Base-by-base conservation (phyloP, 2,797 vertebrate species). In the Parauchenoglanis punctatus region DNA sequence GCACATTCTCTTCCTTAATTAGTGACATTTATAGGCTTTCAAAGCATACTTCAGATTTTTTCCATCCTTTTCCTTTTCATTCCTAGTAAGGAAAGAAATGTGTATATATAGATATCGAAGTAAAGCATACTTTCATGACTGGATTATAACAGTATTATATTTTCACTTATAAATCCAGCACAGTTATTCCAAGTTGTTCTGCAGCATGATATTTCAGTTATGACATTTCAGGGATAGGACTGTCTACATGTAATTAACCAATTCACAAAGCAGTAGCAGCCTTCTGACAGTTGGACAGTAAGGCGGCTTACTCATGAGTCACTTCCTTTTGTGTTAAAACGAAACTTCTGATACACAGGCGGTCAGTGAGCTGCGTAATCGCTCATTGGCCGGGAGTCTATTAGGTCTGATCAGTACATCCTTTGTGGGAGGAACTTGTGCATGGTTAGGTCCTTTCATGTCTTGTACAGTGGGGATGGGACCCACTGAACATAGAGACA, bases 391-490 rank as follows among this genome's bases (percentile, higher is more conserved):
- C 2, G 25, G 4, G 8, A 35, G 35, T 49, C 56, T 81, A 63
- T 85, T 25, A 89, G 63, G 28, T 88, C 81, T 63, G 83, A 92
- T 92, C 88, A 81, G 89, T 83, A 75, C 81, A 85, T 91, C 44
- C 61, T 81, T 86, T 59, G 15, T 91, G 49, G 31, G 23, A 63
- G 58, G 67, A 73, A 75, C 72, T 31, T 54, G 46, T 91, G 65
- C 87, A 35, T 72, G n/a, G 85, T 72, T 67, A 70, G 85, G 90
- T 91, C 87, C 76, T 77, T 2, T n/a, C 78, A 3, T 59, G 11
- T 23, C 31, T 80, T 80, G 11, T 46, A 40, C 20, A 23, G 7
- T 80, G 18, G 1, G 77, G 18, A 1, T 80, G 54, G 31, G 54
- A 23, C 31, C 8, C 7, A 80, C 18, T 12, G 54, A 80, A 40